A percentile compares a stretch with the other conserved stretches of the same genome.
phyloP scores from a whole-genome alignment of 2,888 invertebrate species.

The Drosophila diplacantha region DNA sequence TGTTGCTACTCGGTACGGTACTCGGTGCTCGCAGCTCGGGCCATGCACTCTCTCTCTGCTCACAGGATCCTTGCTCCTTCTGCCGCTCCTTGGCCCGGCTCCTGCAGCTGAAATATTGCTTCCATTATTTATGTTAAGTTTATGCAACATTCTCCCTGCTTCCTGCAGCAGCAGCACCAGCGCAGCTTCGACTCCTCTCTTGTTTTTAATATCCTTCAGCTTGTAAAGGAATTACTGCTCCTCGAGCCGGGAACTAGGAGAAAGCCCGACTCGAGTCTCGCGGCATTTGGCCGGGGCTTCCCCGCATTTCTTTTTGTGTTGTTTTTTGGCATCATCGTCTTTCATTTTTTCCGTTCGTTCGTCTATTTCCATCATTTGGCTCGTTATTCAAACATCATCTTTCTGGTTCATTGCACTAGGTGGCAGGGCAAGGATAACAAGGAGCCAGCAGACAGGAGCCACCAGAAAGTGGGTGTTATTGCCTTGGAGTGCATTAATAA shows the following conservation, averaged over 20 bases:
- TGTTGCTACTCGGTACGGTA: constrained; percentile 57
- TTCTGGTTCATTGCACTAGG: constrained; percentile 48
- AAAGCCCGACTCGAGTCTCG: constrained; percentile 43
- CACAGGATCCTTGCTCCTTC: constrained; percentile 24
- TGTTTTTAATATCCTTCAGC: constrained; percentile 73
- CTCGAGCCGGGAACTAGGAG: constrained; percentile 38
- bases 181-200: constrained; percentile 54
- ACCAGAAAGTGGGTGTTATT: constrained; percentile 15
- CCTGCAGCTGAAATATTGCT: constrained; percentile 68
- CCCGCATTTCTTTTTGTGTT: constrained; percentile 1
- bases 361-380: constrained; percentile 60
- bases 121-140: constrained; percentile 71
- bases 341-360: constrained; percentile 7
- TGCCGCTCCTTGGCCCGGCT: constrained; percentile 15
- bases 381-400: constrained; percentile 59
- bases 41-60: constrained; percentile 22
- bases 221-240: constrained; percentile 67
- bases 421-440: constrained; percentile 35
- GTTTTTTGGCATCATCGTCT: constrained; percentile 10
- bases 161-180: constrained; percentile 24
- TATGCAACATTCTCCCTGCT: constrained; percentile 62
- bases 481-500: constrained; percentile 44
- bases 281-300: constrained; percentile 46
- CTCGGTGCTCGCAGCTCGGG: constrained; percentile 16
- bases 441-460: constrained; percentile 5